phyloP scores from a whole-genome alignment of 2,888 invertebrate species.

The Embidobia sp. region DNA sequence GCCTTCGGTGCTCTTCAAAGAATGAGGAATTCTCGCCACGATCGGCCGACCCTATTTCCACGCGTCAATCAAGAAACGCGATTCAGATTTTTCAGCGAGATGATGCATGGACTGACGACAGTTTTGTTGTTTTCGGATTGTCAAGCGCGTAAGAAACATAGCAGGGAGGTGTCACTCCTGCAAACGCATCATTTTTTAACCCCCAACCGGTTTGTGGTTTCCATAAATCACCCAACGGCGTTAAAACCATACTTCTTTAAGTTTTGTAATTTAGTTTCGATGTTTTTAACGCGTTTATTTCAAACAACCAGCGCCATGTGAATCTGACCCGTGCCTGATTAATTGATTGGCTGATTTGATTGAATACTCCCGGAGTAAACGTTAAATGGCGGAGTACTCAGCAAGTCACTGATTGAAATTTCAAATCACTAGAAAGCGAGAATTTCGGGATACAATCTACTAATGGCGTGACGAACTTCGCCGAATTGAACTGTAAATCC shows the following conservation, averaged over 20 bases:
- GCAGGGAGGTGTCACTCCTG: neutral
- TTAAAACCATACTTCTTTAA: too few species aligned
- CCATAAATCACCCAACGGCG: conserved; percentile 1
- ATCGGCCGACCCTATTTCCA: conserved; percentile 66
- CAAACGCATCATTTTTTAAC: conserved; percentile 1
- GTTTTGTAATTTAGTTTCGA: too few species aligned
- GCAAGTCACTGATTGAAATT: conserved; percentile 69
- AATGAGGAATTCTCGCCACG: conserved; percentile 64
- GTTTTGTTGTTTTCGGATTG: conserved; percentile 38
- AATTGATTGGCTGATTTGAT: conserved; percentile 66
- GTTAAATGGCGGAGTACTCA: conserved; percentile 50
- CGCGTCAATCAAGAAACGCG: conserved; percentile 64
- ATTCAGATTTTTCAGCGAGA: conserved; percentile 60
- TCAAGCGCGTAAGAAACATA: conserved; percentile 24
- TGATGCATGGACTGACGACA: conserved; percentile 41
- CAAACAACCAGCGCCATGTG: neutral
- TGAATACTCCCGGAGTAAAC: conserved; percentile 34
- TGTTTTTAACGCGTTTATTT: too few species aligned
- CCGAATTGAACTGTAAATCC: conserved; percentile 68
- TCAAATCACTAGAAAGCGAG: conserved; percentile 50
- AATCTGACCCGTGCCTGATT: conserved; percentile 50
- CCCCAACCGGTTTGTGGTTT: too few species aligned
- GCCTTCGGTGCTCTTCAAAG: conserved; percentile 48
- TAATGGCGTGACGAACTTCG: conserved; percentile 74
- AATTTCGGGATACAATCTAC: conserved; percentile 76